Conservation (phyloP, 2,888 invertebrate species). For the Ectemnius lituratus region DNA sequence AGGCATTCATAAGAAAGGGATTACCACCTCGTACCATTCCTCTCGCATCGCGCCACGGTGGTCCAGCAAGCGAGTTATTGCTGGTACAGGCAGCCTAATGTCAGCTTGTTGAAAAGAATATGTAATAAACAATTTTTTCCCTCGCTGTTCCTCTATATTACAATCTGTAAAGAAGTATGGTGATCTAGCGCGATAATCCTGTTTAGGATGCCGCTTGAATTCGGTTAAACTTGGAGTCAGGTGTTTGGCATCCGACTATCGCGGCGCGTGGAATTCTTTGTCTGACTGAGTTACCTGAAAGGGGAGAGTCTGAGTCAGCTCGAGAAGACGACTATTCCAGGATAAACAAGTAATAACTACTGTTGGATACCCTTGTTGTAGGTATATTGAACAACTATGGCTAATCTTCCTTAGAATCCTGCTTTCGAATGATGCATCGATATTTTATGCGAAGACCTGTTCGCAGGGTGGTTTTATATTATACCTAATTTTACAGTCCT, state of each 20-base stretch:
- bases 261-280: not conserved
- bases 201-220: constrained; percentile 7
- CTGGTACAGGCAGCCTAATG: constrained; percentile 66
- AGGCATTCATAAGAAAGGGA: constrained; percentile 50
- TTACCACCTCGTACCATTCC: constrained; percentile 52
- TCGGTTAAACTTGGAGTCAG: no score
- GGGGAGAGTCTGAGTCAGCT: constrained; percentile 25
- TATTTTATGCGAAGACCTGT: constrained; percentile 64
- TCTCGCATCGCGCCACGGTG: constrained; percentile 45
- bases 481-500: constrained; percentile 24
- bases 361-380: constrained; percentile 12
- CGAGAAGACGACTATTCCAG: constrained; percentile 48
- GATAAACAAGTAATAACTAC: constrained; percentile 51
- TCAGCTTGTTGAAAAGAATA: constrained; percentile 20
- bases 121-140: constrained; percentile 18
- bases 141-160: not conserved
- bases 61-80: constrained; percentile 64
- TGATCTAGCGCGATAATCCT: not conserved
- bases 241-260: constrained; percentile 12
- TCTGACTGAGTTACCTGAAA: not conserved
- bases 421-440: constrained; percentile 60
- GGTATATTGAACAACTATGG: constrained; percentile 43
- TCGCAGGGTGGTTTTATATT: constrained; percentile 18
- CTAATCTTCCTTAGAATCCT: constrained; percentile 46
- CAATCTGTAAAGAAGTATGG: not conserved